Base-by-base conservation (phyloP, 2,888 invertebrate genomes). In the Phyto melanocephala region DNA sequence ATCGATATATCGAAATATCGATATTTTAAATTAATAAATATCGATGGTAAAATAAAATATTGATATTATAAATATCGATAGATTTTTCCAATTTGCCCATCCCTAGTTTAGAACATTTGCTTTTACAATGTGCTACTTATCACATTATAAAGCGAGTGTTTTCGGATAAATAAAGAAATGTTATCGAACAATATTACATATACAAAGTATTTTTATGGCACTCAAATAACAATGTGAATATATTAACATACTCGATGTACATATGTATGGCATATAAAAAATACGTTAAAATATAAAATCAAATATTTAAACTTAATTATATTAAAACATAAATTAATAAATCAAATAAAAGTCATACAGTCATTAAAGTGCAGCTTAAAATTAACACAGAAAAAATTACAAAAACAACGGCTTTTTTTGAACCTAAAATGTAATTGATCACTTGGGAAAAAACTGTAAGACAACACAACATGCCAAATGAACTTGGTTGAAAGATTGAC, bases 371-470 rank as follows among this genome's bases (percentile, higher is more conserved):
- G 79, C 79, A 75, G 75, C 70, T 79, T 60, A 56, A 63, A 71
- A 75, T 75, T 82, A 70, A 74, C 75, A 78, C 63, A 54, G 74
- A 63, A 75, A 47, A 76, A 56, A 33, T 42, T 35, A 54, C 42
- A 81, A 65, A 81, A 54, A 70, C 75, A 58, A 79, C 79, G 79
- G 82, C 82, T 79, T 82, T 76, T 82, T 78, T 80, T 79, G 75
- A 76, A 76, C 79, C 79, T 79, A 71, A 78, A 81, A 72, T 71
- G 84, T 84, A 84, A 84, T 84, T 84, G 84, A 84, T 84, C 84
- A 81, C 84, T 84, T 76, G 84, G 81, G 84, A 78, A 75, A 84
- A 82, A 76, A 79, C 37, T 79, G 54, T 76, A 79, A 79, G 82
- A 82, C 82, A 82, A 79, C 75, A 76, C 54, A 82, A 79, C 82